Base-by-base conservation (phyloP, 2,113 vertebrate genomes). In the Oxyura jamaicensis region DNA sequence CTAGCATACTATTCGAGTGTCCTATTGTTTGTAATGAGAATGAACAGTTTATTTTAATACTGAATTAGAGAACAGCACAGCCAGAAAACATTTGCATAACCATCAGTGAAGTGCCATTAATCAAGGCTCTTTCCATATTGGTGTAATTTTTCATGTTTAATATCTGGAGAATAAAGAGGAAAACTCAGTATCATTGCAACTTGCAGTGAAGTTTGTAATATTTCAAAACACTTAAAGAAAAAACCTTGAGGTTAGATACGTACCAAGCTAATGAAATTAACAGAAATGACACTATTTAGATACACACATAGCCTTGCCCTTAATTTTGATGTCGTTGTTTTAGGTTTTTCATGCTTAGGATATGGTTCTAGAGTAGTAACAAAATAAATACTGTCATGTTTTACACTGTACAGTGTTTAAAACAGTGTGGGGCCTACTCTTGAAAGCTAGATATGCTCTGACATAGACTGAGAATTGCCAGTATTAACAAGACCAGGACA, bases 21-120 rank as follows among this genome's bases (percentile, higher is more conserved):
- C 3, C 9, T 35, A 73, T 67, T 48, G 14, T 35, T 53, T 58
- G 41, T 36, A 63, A 75, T 14, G 6, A 39, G 16, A 58, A 52
- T 5, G 11, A 89, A 33, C 15, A 52, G 15, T 6, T 14, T 22
- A 5, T 36, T 88, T 85, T 52, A 8, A 8, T 73, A 29, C 17
- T n/a, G 41, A 86, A 81, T 19, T 16, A 0, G 0, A 23, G 8
- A 42, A 41, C 11, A 31, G 19, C 8, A 73, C 35, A 91, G 39
- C 6, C 67, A 55, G 29, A 66, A 16, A 12, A 66, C 16, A 42
- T 76, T 3, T 59, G 8, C 53, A 29, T 23, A 66, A 69, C 0
- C 2, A 18, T 14, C 20, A 17, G 46, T 60, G 18, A 59, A 33
- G 25, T 63, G 60, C 36, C 60, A 28, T 28, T 7, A 63, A 18